Base-by-base conservation (phyloP, 2,113 vertebrate genomes). In the Melanostigma gelatinosum region DNA sequence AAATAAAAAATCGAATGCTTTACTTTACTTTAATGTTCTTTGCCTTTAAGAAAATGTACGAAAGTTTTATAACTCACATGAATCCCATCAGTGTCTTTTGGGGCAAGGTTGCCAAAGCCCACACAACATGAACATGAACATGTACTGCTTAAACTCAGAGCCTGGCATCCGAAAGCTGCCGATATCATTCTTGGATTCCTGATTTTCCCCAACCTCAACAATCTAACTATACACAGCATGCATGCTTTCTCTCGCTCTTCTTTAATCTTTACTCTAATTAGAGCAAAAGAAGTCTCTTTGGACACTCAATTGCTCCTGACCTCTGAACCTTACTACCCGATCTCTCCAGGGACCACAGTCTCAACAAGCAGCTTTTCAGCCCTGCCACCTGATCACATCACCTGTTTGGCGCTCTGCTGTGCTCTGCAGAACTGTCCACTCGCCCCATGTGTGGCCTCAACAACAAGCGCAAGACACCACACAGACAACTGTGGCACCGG, bases 311-410 rank as follows among this genome's bases (percentile, higher is more conserved):
- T 79, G 71, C 79, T 32, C 24, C 61, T 87, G 86, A 84, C 90
- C 91, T 67, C 48, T 84, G 72, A 88, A 75, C 85, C 71, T 60
- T 16, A 13, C 24, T 10, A 63, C 70, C 48, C 42, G 86, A 83
- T 82, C 89, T 83, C 77, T 75, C 42, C 76, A 55, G 76, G 54
- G 69, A 91, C 88, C 86, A 86, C 78, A 86, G 62, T 46, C 75
- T 27, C 72, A 79, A 70, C 75, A 83, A 87, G 68, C 88, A 72
- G 54, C 70, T 54, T 54, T 13, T 82, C 24, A 67, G 24, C 70
- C 50, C 60, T 66, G 81, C 88, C 85, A 83, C 79, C 69, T 88
- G 79, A 89, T 80, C 88, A 79, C 81, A 82, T 90, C 84, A 92
- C 88, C 87, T 92, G 93, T 89, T 82, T 75, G 63, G 63, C 4